Conservation (phyloP, 2,888 invertebrate species). For the Noctua comes region DNA sequence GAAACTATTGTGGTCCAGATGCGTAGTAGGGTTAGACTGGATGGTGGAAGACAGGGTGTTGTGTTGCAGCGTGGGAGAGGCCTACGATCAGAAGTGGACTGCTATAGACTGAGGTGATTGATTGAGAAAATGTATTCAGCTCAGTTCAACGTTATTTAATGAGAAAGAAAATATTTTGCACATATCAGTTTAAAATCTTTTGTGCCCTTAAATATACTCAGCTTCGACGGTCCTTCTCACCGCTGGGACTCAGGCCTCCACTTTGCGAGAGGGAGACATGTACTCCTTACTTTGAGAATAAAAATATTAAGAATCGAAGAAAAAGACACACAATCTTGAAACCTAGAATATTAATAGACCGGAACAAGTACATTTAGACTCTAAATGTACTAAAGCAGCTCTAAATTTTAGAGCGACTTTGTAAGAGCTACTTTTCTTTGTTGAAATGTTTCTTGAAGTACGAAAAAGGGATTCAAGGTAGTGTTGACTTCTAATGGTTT, state of each 20-base stretch:
- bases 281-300: not conserved
- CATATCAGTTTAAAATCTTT: not conserved
- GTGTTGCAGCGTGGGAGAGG: not conserved
- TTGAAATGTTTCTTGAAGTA: slow-evolving; percentile 15
- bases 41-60: not conserved
- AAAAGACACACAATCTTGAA: not conserved
- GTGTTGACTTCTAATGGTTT: slow-evolving; percentile 51
- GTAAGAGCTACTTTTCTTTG: slow-evolving; percentile 15
- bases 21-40: too few relatives aligned
- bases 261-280: not conserved
- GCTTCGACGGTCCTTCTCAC: too few relatives aligned
- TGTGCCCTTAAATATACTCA: not conserved
- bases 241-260: not conserved
- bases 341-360: slow-evolving; percentile 6
- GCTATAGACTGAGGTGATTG: not conserved
- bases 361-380: slow-evolving; percentile 11
- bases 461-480: slow-evolving; percentile 25
- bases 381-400: too few relatives aligned
- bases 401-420: not conserved
- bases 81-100: not conserved
- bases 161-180: too few relatives aligned
- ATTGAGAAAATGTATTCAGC: not conserved
- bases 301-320: slow-evolving; percentile 6
- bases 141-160: not conserved
- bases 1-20: not conserved